Base-by-base conservation (phyloP, 2,797 vertebrate species). In the Periparus ater region DNA sequence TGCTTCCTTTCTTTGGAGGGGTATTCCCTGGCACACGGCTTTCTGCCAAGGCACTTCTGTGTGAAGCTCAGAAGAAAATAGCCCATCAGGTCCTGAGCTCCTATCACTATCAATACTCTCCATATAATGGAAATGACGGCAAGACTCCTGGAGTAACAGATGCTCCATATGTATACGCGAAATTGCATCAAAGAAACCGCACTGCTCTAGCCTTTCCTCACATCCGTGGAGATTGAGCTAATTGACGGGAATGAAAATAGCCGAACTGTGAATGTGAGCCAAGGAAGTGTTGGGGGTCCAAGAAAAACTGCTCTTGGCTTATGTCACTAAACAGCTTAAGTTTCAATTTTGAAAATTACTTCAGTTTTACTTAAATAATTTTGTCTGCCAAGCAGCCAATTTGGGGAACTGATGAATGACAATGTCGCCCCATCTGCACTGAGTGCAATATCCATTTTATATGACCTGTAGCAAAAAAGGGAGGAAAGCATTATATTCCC, bases 311-410 rank as follows among this genome's bases (percentile, higher is more conserved):
- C 80, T 48, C 77, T 97, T 97, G 96, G 95, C 96, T 97, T 91
- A 74, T 71, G 91, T 36, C 88, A 80, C 94, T 90, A 75, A 96
- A 93, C 78, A 95, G 96, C 95, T 97, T 96, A 97, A 96, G 84
- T 97, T 97, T 96, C 96, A 91, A 96, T 97, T 97, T 96, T 89
- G 95, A 96, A 97, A 97, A 96, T 97, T 81, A 97, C 96, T 97
- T 97, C 83, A 73, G 94, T 95, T 98, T 97, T 97, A 95, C 92
- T 98, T 97, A 95, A 97, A 97, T 96, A 96, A 94, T 96, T 94
- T 93, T 95, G 80, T 86, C 81, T 96, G 95, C 96, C 96, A 96
- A 96, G 92, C 88, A 96, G 92, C 92, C 96, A 96, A 54, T 96
- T 97, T 96, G 92, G 91, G 91, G 95, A 97, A 90, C 71, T 88